Evolutionary conservation across 2,888 invertebrate genomes (phyloP), one percentile per base, ranked within the genome.

Genomic region (Xanthorhoe designata): DNA sequence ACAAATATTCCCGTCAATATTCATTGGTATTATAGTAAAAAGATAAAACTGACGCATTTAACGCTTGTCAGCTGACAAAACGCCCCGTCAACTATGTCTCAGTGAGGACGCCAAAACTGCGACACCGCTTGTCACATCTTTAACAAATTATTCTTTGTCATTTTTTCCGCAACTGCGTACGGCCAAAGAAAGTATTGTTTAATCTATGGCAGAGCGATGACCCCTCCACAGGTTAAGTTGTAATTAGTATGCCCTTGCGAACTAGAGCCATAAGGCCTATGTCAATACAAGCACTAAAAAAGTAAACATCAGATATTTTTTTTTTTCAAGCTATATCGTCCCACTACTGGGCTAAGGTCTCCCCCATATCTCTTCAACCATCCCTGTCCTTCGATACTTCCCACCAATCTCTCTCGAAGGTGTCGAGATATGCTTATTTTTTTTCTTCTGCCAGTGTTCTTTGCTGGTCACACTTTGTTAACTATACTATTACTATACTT

Each of bases 201-300:
- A 42, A 42, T 42, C 38, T 42, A 13, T 42, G 38, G 38, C 69
- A 57, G 80, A 75, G 72, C 82, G 78, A 78, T 75, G 80, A 82
- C 80, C 38, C 76, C 71, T 66, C 61, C 68, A 65, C 64, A 65
- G 64, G 57, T 64, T 62, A 61, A 49, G 15, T 32, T 54, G 68
- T 68, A 68, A 64, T 57, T 64, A 61, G 52, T 61, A 68, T 61
- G 53, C 32, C 58, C 50, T 66, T 66, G 66, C 54, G 58, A 62
- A 66, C 62, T 68, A 61, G 56, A 10, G 17, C 3, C 56, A 18
- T 9, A 10, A 53, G 55, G 50, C 61, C n/a, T 19, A 38, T 61
- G 32, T 38, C 47, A 35, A 51, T n/a, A 18, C 17, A 32, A 13
- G 45, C 55, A 29, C 18, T 52, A n/a, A 42, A 42, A n/a, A n/a